Base-by-base conservation (phyloP, 2,113 vertebrate genomes). In the Phalacrocorax carbo region DNA sequence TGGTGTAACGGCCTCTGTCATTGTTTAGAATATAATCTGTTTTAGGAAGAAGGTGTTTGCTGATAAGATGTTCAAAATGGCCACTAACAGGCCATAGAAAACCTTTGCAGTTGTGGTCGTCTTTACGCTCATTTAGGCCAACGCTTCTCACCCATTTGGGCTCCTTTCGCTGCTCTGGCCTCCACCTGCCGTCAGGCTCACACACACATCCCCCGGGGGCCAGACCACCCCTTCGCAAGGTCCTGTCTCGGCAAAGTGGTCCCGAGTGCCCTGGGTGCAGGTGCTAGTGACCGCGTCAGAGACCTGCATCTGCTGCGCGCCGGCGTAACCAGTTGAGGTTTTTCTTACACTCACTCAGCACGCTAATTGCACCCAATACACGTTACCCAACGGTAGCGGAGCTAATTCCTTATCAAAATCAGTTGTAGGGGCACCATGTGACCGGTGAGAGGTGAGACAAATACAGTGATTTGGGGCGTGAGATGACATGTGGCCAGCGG, bases 11-110 rank as follows among this genome's bases (percentile, higher is more conserved):
- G 84, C 57, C 48, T 78, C 30, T 30, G 54, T 60, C 69, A 46
- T 69, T 95, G 70, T 86, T 94, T 81, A 91, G 70, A 88, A 86
- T 90, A 70, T 42, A 49, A 58, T 34, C 46, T 51, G 21, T 46
- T 25, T 76, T 72, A 44, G 66, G 69, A 89, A 92, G 76, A 93
- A 83, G 66, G 55, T 19, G 11, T 79, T 52, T 88, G 65, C 44
- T 85, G 72, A 32, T 54, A 70, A 81, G 17, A 16, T 55, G 16
- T 71, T 92, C 36, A 40, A 73, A 79, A 82, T 36, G 60, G 48
- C 36, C 57, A 23, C 46, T 80, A 11, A 75, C 7, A 3, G 1
- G 4, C 40, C 71, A 26, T 4, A 55, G 80, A 44, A 81, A 54
- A 51, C 60, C 40, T 57, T n/a, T 57, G 62, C 38, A 22, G 19